Evolutionary conservation across 1,140 invertebrate genomes (phyloP), one percentile per base, ranked within the genome.

Genomic region (Hestina assimilis): DNA sequence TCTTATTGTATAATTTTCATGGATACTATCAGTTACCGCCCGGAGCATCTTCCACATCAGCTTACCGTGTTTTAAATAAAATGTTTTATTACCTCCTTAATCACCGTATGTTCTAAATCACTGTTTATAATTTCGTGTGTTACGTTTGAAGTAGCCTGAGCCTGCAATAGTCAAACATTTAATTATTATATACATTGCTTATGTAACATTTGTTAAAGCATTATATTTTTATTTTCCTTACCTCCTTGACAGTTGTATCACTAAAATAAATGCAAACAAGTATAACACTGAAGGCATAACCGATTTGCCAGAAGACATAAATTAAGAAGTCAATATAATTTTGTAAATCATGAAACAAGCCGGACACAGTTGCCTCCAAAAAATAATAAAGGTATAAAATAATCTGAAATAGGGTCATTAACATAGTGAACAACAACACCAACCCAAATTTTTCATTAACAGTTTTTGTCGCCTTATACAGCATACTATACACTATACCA

Each of bases 321-420:
- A 78, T 51, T 20, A 78, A 55, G 28, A 83, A 79, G 19, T 74
- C 48, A 4, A 71, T 19, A 38, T 78, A 85, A 50, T 56, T 70
- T 4, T 46, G 29, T 5, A 68, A 46, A 24, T 83, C 69, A 7
- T 75, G 69, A 20, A 81, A 79, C 12, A 84, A 55, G 5, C 79
- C 74, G 1, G 72, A 63, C 1, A 78, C 77, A 5, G 81, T 81
- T 0, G 81, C 81, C 42, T 84, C 79, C 78, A 84, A 81, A 14
- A 84, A 76, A 45, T 83, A 84, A 48, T 81, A 84, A 40, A 79
- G 45, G 29, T 83, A 74, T 23, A 82, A 41, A 4, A 78, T 56
- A 7, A 75, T 69, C 4, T 59, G 58, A 6, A 66, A 26, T 0
- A 80, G 19, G 26, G 46, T 69, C 14, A 72, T 8, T 2, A 72